Evolutionary conservation across 2,888 invertebrate species (phyloP), one percentile per base, ranked within the genome.

Genomic region (Philereme transversata): DNA sequence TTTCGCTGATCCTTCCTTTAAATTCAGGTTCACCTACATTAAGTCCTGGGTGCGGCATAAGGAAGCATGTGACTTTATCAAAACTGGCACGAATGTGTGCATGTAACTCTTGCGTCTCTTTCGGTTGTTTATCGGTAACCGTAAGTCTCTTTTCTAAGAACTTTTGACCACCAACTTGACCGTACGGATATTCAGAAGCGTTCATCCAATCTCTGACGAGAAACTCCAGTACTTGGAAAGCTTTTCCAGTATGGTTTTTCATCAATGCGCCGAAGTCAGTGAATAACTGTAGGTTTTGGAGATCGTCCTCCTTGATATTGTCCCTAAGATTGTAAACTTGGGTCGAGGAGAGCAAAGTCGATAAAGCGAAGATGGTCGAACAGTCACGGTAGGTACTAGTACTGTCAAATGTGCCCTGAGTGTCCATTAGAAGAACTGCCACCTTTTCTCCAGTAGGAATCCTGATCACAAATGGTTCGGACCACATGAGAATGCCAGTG

Each of bases 361-460:
- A 98, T 40, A 99, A 51, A 9, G 64, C 69, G 44, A 70, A 70
- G 36, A 70, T 60, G 4, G 68, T 98, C 34, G 98, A 98, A 89
- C 97, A 97, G 86, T 98, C 98, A 67, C 96, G 95, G n/a, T 98
- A 97, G 4, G 98, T 98, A 69, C 97, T 97, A 84, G 97, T 96
- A 81, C 96, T 97, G 87, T 98, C 98, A 91, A 98, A 98, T 43
- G 98, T 96, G 63, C 98, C 96, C 88, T 98, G 98, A 10, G 98
- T 98, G 83, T 98, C 93, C 67, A 98, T 94, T 75, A 98, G 86
- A 68, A 98, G 93, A 38, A 98, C 94, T 57, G 96, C 97, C 51
- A 97, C 94, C 61, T 59, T 54, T 49, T 59, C 52, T 9, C 60
- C 60, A 0, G 54, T 35, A 69, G 92, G 92, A 50, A 95, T 86